Conservation (phyloP, 1,140 invertebrate genomes). For the Trichoplusia ni region DNA sequence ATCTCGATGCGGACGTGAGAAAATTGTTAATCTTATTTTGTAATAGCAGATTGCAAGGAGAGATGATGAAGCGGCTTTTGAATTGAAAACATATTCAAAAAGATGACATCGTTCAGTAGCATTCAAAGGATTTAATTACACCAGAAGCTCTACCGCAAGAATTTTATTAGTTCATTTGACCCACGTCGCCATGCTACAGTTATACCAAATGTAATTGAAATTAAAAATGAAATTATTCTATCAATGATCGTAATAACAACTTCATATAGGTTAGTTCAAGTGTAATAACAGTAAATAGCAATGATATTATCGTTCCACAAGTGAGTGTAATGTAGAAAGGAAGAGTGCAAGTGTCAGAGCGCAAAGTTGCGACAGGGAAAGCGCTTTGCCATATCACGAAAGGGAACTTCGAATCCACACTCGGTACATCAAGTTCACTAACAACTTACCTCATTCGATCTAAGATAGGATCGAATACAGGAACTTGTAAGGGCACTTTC, state of each 20-base stretch:
- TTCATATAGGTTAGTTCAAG: conserved; percentile 5
- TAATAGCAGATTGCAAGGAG: conserved; percentile 53
- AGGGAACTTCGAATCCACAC: conserved; percentile 67
- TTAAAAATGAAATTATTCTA: neutral
- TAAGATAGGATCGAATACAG: conserved; percentile 45
- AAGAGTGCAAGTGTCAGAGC: conserved; percentile 73
- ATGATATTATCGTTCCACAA: conserved; percentile 40
- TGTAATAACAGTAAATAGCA: conserved; percentile 22
- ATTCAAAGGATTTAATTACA: conserved; percentile 37
- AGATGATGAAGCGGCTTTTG: conserved; percentile 51
- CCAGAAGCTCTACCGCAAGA: neutral
- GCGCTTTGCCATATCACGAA: conserved; percentile 67
- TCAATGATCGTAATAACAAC: neutral
- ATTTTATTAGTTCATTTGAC: neutral
- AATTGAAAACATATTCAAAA: conserved; percentile 40
- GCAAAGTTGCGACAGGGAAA: conserved; percentile 68
- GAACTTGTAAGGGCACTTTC: conserved; percentile 67
- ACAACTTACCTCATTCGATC: conserved; percentile 53
- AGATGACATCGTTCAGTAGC: conserved; percentile 24
- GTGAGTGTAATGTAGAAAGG: conserved; percentile 68
- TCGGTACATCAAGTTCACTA: conserved; percentile 48
- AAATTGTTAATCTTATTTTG: conserved; percentile 71
- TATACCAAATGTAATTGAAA: conserved; percentile 2
- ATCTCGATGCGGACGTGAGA: conserved; percentile 73
- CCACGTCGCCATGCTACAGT: neutral